Percentiles rank a stretch among this genome's conserved stretches.
These are phyloP conservation scores for Acanthoscelides obtectus DNA, from an alignment of 2,888 invertebrate species.

Conservation along the genomic window DNA sequence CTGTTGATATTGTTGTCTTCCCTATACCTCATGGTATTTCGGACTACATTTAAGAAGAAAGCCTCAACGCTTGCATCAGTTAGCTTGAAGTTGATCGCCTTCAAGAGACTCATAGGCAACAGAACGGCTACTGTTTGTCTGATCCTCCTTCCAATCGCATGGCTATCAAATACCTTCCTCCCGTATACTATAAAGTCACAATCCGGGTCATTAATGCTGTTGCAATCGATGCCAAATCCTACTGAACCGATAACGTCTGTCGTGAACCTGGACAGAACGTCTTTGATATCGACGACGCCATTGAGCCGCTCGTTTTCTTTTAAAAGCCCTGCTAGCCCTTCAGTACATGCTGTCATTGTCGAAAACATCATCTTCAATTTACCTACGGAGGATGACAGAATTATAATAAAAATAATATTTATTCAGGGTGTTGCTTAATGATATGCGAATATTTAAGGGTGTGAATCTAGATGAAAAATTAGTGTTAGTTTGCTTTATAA, in stretches of 20 bases:
- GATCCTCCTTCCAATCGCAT: neutral
- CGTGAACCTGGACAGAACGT: slow-evolving; percentile 52
- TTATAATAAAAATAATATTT: too few species aligned
- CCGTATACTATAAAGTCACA: slow-evolving; percentile 45
- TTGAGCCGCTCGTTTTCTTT: slow-evolving; percentile 10
- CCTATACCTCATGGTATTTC: slow-evolving; percentile 37
- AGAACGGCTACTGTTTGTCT: neutral
- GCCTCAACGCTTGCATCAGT: slow-evolving; percentile 10
- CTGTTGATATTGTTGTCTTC: slow-evolving; percentile 28
- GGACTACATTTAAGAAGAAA: slow-evolving; percentile 33
- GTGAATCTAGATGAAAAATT: too few species aligned
- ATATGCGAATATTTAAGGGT: too few species aligned
- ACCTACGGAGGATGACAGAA: too few species aligned
- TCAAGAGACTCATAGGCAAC: neutral
- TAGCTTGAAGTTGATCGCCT: neutral
- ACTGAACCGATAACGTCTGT: slow-evolving; percentile 56
- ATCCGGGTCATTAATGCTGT: slow-evolving; percentile 51
- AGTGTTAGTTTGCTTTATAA: too few species aligned
- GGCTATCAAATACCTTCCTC: slow-evolving; percentile 16
- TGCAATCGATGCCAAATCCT: slow-evolving; percentile 55
- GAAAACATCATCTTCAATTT: slow-evolving; percentile 63
- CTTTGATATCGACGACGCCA: slow-evolving; percentile 33
- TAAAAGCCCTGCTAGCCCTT: slow-evolving; percentile 19
- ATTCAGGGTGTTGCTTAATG: too few species aligned
- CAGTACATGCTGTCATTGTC: slow-evolving; percentile 51